These are phyloP conservation scores for Spatulosminthurus flaviceps DNA, from an alignment of 2,888 invertebrate species.

Conservation along the genomic window DNA sequence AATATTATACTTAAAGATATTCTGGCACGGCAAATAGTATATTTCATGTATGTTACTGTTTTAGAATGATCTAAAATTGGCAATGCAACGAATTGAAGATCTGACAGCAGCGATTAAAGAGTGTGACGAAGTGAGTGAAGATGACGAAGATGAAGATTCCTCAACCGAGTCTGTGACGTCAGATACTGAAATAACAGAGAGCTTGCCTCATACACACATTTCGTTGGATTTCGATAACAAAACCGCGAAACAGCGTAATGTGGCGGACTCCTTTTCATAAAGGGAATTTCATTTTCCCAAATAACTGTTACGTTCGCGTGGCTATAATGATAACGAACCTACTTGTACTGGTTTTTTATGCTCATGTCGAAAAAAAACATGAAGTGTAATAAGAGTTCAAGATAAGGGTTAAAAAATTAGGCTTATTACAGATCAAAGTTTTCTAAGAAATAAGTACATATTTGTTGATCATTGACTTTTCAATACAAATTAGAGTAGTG, in stretches of 20 bases:
- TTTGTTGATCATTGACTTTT: neutral
- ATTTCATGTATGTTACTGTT: constrained; percentile 15
- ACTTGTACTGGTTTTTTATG: neutral
- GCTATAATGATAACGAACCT: neutral
- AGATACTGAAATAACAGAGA: constrained; percentile 56
- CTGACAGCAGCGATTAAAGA: constrained; percentile 92
- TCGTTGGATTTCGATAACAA: constrained; percentile 34
- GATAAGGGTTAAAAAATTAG: too few species aligned
- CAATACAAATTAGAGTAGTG: neutral
- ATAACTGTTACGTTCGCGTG: neutral
- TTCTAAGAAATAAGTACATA: neutral
- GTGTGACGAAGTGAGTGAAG: constrained; percentile 68
- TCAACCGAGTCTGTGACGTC: constrained; percentile 62
- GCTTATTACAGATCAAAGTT: too few species aligned
- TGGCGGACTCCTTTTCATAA: constrained; percentile 35
- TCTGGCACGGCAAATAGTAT: neutral
- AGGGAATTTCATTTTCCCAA: neutral
- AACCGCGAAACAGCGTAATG: constrained; percentile 12
- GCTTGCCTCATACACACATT: constrained; percentile 37
- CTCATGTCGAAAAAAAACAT: too few species aligned
- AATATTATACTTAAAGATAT: too few species aligned
- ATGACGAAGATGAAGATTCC: constrained; percentile 63
- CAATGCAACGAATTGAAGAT: constrained; percentile 88
- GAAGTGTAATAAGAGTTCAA: too few species aligned
- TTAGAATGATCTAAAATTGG: constrained; percentile 79